phyloP scores from a whole-genome alignment of 2,888 invertebrate species.

The Chymomyza fuscimana region DNA sequence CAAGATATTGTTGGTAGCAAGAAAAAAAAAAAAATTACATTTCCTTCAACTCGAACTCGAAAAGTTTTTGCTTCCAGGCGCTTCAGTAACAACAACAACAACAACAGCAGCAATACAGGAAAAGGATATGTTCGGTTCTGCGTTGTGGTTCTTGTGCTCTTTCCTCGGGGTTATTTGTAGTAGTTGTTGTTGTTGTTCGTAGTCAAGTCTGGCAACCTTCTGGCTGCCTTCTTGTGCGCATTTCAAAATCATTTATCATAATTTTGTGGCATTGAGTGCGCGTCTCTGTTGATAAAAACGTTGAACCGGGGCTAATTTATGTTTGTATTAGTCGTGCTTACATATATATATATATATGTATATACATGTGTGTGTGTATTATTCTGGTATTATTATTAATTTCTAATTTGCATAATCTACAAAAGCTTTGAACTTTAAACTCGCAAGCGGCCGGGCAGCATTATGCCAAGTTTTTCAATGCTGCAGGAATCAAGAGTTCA shows the following conservation, averaged over 20 bases:
- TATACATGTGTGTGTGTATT: conserved; percentile 21
- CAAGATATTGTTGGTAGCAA: conserved; percentile 50
- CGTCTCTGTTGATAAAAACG: conserved; percentile 66
- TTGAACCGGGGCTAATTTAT: conserved; percentile 68
- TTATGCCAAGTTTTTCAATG: conserved; percentile 13
- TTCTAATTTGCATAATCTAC: conserved; percentile 72
- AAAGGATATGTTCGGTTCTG: conserved; percentile 73
- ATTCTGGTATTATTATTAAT: conserved; percentile 62
- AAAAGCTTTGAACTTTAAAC: conserved; percentile 72
- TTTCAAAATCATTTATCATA: conserved; percentile 73
- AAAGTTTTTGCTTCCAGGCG: conserved; percentile 61
- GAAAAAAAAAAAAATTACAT: conserved; percentile 59
- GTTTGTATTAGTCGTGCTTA: conserved; percentile 57
- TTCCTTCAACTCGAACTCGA: conserved; percentile 64
- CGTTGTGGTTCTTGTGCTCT: conserved; percentile 58
- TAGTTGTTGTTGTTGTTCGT: conserved; percentile 29
- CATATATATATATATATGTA: conserved; percentile 12
- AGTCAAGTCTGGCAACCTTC: conserved; percentile 41
- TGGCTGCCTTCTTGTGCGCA: conserved; percentile 66
- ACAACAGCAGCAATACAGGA: conserved; percentile 47
- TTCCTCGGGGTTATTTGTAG: conserved; percentile 12
- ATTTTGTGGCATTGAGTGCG: conserved; percentile 69
- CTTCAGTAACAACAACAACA: conserved; percentile 30
- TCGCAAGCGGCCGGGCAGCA: conserved; percentile 11
- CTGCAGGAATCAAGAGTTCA: conserved; percentile 6